These are phyloP conservation scores for Belonocnema kinseyi DNA, from an alignment of 1,140 invertebrate genomes.

Conservation along the genomic window DNA sequence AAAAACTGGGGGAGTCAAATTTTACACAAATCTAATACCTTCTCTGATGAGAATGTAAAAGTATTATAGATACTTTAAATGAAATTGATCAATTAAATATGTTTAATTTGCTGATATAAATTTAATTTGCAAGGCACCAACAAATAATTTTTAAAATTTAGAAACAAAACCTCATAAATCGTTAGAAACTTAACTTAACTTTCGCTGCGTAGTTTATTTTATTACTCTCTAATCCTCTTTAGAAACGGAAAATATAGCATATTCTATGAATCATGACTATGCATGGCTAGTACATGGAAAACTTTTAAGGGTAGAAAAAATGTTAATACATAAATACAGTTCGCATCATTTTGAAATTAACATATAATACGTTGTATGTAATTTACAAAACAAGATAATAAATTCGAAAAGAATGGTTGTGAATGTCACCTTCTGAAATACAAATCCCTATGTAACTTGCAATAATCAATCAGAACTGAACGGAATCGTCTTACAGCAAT, in stretches of 20 bases:
- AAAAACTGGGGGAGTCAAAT: no score
- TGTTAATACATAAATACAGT: background rate
- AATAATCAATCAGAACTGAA: background rate
- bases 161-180: background rate
- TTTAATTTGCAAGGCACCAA: no score
- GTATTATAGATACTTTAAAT: background rate
- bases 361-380: background rate
- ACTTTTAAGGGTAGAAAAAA: background rate
- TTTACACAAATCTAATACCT: no score
- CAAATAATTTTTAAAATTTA: background rate
- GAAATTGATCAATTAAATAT: no score
- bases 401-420: no score
- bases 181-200: constrained; percentile 6
- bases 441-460: background rate
- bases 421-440: no score
- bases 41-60: no score
- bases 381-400: no score
- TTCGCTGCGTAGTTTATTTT: constrained; percentile 11
- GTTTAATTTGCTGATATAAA: no score
- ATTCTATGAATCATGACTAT: constrained; percentile 12
- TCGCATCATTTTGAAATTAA: background rate
- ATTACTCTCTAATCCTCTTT: constrained; percentile 24
- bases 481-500: constrained; percentile 7
- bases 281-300: constrained; percentile 6
- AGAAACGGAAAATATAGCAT: constrained; percentile 15